Evolutionary conservation across 2,113 vertebrate genomes (phyloP), one percentile per base, ranked within the genome.

Genomic region (Seriola dumerili): DNA sequence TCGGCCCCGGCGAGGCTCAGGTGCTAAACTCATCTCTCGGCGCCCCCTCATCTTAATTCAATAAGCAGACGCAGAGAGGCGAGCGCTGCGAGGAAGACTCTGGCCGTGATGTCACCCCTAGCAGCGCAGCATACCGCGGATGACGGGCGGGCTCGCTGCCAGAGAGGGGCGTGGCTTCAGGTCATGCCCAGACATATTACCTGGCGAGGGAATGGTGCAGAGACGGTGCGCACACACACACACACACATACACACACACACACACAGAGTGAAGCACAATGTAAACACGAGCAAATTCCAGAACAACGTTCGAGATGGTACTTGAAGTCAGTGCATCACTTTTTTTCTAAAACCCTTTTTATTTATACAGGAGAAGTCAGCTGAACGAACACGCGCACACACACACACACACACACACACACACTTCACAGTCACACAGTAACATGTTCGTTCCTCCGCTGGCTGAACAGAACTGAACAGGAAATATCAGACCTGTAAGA

Each of bases 11-110:
- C 63, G 74, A 84, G 89, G 75, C 84, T 90, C 93, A 93, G 90
- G 92, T 93, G 94, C 86, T 94, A 94, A 93, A 93, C 91, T 93
- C 93, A 91, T 95, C 93, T 93, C 86, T 93, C 92, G 78, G 90
- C 92, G 81, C 88, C 92, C 88, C 75, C 86, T 94, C 91, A 93
- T 94, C 88, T 91, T 92, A 92, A 93, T 93, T 93, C 94, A 92
- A 90, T 92, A 91, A 93, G 90, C 92, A 93, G 92, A 92, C 91
- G 44, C 75, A 4, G 61, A 61, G 79, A 88, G 29, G 65, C 5
- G 21, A 71, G 42, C 59, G 17, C 80, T 19, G 57, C 13, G 83
- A 89, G 87, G 88, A 83, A 62, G 76, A 88, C 77, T 84, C 78
- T 80, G 89, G 77, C 91, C 83, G 79, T 92, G 94, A 95, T 94